phyloP scores from a whole-genome alignment of 2,888 invertebrate genomes.

The Nomada ferruginata region DNA sequence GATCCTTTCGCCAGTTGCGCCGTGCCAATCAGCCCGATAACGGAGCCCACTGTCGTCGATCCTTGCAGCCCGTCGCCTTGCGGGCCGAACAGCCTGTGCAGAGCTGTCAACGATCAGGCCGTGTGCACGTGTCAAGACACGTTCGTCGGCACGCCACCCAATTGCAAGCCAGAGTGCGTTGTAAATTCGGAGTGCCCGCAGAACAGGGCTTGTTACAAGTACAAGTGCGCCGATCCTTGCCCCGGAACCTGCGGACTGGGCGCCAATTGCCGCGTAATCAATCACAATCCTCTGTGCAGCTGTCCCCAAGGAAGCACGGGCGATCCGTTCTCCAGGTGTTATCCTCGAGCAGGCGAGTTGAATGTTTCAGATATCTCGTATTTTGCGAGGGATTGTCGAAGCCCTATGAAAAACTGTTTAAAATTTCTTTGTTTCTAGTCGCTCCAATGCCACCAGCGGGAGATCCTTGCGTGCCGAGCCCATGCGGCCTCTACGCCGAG shows the following conservation, averaged over 20 bases:
- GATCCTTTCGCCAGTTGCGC: slow-evolving; percentile 89
- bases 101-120: slow-evolving; percentile 89
- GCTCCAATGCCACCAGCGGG: slow-evolving; percentile 70
- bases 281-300: slow-evolving; percentile 93
- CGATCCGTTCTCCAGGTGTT: slow-evolving; percentile 92
- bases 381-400: background rate
- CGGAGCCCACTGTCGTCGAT: slow-evolving; percentile 80
- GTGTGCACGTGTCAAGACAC: slow-evolving; percentile 91
- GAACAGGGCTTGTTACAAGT: slow-evolving; percentile 92
- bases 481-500: slow-evolving; percentile 89
- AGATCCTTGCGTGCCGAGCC: slow-evolving; percentile 90
- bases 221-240: slow-evolving; percentile 93
- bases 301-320: slow-evolving; percentile 91
- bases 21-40: slow-evolving; percentile 63
- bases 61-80: slow-evolving; percentile 93
- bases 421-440: slow-evolving; percentile 42
- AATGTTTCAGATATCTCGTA: background rate
- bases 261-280: slow-evolving; percentile 91
- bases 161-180: slow-evolving; percentile 93
- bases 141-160: slow-evolving; percentile 91
- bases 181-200: slow-evolving; percentile 92
- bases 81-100: slow-evolving; percentile 92
- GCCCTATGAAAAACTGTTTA: background rate
- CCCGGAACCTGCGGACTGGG: slow-evolving; percentile 92
- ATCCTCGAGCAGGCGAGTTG: slow-evolving; percentile 83